Conservation (phyloP, 2,888 invertebrate species). For the Drosophila kanekoi region DNA sequence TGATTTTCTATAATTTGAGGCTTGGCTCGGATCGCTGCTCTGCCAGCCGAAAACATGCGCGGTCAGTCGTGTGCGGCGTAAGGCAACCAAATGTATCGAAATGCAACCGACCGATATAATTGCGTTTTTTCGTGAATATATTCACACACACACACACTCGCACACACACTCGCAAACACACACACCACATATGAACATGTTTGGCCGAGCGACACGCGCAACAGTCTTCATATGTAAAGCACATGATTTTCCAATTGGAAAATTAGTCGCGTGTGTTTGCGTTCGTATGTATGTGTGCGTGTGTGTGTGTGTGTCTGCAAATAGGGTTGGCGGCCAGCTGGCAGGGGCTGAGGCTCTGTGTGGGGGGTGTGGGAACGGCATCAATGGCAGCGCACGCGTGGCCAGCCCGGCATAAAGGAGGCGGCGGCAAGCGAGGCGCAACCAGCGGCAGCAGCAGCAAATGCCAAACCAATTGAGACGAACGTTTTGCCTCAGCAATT, state of each 20-base stretch:
- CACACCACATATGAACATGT: constrained; percentile 59
- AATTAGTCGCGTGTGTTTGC: constrained; percentile 72
- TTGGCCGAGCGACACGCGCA: constrained; percentile 79
- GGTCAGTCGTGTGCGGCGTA: constrained; percentile 85
- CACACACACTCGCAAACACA: constrained; percentile 17
- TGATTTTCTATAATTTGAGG: constrained; percentile 79
- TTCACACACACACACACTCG: constrained; percentile 29
- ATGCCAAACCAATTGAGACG: constrained; percentile 69
- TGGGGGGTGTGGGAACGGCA: constrained; percentile 21
- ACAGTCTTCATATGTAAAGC: constrained; percentile 77
- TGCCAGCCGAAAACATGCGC: constrained; percentile 83
- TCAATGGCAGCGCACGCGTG: constrained; percentile 76
- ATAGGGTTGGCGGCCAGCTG: constrained; percentile 4
- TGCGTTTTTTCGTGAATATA: constrained; percentile 80
- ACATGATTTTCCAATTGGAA: constrained; percentile 81
- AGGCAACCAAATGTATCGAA: constrained; percentile 85
- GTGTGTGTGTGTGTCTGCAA: not conserved
- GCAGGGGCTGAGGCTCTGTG: not conserved
- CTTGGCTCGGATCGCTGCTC: constrained; percentile 64
- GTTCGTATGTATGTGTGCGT: constrained; percentile 17
- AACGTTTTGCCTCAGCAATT: constrained; percentile 75
- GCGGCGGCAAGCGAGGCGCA: constrained; percentile 79
- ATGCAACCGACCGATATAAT: constrained; percentile 85
- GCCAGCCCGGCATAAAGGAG: constrained; percentile 77
- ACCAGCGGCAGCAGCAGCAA: constrained; percentile 47